Evolutionary conservation across 2,888 invertebrate species (phyloP).

Genomic region (Eutolmus rufibarbis): DNA sequence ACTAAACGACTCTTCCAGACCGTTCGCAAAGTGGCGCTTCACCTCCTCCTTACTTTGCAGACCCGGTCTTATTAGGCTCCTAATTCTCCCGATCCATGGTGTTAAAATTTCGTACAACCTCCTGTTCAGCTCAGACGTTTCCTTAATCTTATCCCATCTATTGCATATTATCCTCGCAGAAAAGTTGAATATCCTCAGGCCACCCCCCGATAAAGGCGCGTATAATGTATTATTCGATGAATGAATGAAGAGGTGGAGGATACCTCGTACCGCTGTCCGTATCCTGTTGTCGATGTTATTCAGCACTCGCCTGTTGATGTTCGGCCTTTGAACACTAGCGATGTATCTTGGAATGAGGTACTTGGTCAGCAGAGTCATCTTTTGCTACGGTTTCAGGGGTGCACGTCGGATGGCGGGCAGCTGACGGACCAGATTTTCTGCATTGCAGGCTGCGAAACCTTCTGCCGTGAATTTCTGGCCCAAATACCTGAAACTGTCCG

Average conservation of each 20-base stretch:
- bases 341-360: not conserved
- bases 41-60: no score
- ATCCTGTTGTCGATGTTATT: not conserved
- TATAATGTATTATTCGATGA: not conserved
- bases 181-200: not conserved
- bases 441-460: not conserved
- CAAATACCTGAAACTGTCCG: not conserved
- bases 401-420: not conserved
- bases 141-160: not conserved
- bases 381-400: not conserved
- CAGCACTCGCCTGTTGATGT: not conserved
- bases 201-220: not conserved
- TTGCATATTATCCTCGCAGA: not conserved
- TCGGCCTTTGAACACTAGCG: not conserved
- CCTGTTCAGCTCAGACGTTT: not conserved
- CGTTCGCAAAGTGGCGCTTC: no score
- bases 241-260: not conserved
- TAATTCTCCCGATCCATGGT: not conserved
- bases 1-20: no score
- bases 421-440: not conserved
- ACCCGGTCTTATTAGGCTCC: no score
- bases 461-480: not conserved
- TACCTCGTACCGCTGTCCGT: not conserved
- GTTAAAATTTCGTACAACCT: not conserved
- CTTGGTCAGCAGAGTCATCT: not conserved